Conservation (phyloP, 2,113 vertebrate genomes). For the Oryzias curvinotus region DNA sequence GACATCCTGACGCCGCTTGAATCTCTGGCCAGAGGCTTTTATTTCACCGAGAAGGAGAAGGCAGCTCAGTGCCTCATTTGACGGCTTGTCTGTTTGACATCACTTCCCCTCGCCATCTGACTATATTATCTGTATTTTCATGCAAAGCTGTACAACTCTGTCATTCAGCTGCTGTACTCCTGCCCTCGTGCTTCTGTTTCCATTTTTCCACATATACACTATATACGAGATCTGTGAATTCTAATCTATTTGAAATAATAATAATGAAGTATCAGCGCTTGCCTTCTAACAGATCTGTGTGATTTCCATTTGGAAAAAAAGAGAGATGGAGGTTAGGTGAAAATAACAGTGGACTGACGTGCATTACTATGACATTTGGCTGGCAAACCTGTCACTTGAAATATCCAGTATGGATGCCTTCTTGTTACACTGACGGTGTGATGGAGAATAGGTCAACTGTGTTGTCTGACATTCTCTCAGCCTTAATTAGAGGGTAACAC, state of each 20-base stretch:
- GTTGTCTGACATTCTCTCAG: constrained; percentile 41
- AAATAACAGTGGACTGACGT: constrained; percentile 46
- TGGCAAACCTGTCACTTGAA: constrained; percentile 55
- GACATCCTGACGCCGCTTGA: constrained; percentile 67
- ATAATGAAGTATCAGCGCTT: constrained; percentile 32
- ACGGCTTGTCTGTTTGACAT: constrained; percentile 73
- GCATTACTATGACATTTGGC: constrained; percentile 56
- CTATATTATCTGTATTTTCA: constrained; percentile 60
- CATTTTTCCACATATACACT: constrained; percentile 5
- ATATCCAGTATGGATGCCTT: constrained; percentile 51
- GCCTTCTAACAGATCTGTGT: constrained; percentile 7
- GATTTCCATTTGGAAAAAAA: constrained; percentile 21
- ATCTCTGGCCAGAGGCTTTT: constrained; percentile 70
- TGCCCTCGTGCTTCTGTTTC: constrained; percentile 4
- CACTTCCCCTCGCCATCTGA: constrained; percentile 51
- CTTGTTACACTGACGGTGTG: constrained; percentile 29
- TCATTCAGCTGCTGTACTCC: constrained; percentile 1
- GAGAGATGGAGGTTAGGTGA: constrained; percentile 23
- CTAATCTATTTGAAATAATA: constrained; percentile 40
- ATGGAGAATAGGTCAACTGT: constrained; percentile 40
- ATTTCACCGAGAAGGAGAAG: constrained; percentile 41
- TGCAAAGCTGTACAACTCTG: constrained; percentile 36
- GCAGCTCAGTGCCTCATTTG: constrained; percentile 58
- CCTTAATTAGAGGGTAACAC: constrained; percentile 43
- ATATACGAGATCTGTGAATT: constrained; percentile 15